Percentiles rank a stretch among this genome's conserved stretches.
Evolutionary conservation across 2,113 vertebrate species (phyloP).

Genomic region (Aptenodytes patagonicus): DNA sequence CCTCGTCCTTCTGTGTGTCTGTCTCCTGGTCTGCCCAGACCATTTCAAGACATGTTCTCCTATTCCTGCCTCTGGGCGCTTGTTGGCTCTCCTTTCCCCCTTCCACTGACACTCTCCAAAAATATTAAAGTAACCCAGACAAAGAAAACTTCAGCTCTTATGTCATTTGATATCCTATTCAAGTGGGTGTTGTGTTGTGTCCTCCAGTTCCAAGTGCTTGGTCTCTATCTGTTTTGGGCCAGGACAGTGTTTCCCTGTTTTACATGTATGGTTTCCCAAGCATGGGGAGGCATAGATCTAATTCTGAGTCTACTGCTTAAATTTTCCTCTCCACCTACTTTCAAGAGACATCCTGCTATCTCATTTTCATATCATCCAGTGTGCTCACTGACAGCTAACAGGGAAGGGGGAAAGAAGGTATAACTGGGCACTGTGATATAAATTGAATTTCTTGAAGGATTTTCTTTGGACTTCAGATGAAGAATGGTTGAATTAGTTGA

Average conservation of each 20-base stretch:
- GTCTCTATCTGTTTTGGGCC: neutral
- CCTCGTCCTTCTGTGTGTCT: neutral
- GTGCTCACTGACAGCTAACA: neutral
- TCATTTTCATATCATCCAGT: neutral
- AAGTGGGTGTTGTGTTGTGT: neutral
- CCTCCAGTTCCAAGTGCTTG: neutral
- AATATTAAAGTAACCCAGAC: neutral
- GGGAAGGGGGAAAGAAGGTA: neutral
- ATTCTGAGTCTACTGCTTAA: neutral
- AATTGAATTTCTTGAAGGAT: neutral
- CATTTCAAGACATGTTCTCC: neutral
- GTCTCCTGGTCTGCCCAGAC: neutral
- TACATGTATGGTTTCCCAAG: neutral
- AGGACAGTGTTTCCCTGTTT: neutral
- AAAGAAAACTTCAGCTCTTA: neutral
- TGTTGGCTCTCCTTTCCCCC: neutral
- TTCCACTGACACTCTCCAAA: neutral
- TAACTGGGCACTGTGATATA: neutral
- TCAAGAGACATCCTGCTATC: neutral
- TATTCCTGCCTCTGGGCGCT: neutral
- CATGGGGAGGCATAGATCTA: neutral
- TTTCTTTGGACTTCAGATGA: neutral
- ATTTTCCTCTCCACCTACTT: neutral
- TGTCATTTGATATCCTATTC: neutral
- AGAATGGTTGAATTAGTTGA: neutral